These are phyloP conservation scores for Tetragonula clypearis DNA, from an alignment of 1,140 invertebrate species.

Conservation along the genomic window DNA sequence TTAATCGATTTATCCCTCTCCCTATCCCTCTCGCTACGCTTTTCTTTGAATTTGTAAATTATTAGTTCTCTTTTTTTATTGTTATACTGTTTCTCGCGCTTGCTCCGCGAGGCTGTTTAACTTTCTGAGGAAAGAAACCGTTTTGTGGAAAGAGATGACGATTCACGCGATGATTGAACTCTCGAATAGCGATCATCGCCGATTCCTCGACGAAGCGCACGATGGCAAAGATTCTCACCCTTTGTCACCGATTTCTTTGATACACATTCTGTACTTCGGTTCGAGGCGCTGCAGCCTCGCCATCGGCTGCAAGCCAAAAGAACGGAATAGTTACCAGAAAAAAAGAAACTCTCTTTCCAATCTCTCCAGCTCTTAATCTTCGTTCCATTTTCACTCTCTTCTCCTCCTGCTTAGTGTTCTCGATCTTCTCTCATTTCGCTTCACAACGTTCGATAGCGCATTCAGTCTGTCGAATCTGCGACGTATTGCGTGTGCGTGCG, in stretches of 20 bases:
- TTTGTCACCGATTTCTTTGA: background rate
- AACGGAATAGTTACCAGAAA: background rate
- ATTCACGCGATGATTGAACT: too few relatives aligned
- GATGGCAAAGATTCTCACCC: background rate
- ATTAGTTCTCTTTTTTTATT: background rate
- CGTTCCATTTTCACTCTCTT: background rate
- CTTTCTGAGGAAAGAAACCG: too few relatives aligned
- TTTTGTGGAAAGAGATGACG: too few relatives aligned
- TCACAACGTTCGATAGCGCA: background rate
- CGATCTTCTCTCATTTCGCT: too few relatives aligned
- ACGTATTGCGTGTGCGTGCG: background rate
- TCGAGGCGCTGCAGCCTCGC: too few relatives aligned
- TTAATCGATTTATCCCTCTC: background rate
- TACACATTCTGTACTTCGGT: background rate
- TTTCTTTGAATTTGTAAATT: background rate
- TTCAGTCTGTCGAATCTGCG: background rate
- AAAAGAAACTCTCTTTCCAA: background rate
- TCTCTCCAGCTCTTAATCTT: background rate
- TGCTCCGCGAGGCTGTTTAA: too few relatives aligned
- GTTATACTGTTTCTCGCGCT: background rate
- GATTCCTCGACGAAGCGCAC: too few relatives aligned
- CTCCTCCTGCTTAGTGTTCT: background rate
- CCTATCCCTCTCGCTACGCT: too few relatives aligned
- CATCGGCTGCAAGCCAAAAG: background rate
- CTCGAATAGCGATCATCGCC: too few relatives aligned